Base-by-base conservation (phyloP, 1,140 invertebrate species). In the Armadillidium nasatum region DNA sequence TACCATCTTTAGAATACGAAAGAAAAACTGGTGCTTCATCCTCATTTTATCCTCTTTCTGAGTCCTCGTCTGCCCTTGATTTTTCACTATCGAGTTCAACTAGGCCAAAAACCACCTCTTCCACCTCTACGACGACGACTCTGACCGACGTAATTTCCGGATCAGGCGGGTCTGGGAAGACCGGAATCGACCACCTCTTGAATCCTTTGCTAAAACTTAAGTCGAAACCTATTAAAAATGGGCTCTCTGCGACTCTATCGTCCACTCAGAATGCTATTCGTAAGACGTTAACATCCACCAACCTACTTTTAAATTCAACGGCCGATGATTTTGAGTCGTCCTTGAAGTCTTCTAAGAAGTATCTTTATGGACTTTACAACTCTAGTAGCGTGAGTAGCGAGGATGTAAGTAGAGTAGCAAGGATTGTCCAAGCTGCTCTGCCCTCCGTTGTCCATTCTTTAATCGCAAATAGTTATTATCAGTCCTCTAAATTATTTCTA, bases 371-470 rank as follows among this genome's bases (percentile, higher is more conserved):
- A 60, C 76, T 78, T 76, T 78, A 74, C 73, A 75, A 76, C 60
- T 71, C 77, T 44, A 78, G 79, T 78, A 80, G 77, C 75, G 79
- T 80, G 79, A 80, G 77, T 80, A 80, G 79, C 73, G 76, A 67
- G 44, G 77, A 69, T 70, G 77, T 75, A 75, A 74, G 73, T 76
- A 70, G 75, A 66, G 69, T 33, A 73, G 74, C 71, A 7, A 60
- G 78, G 60, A 43, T 67, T 22, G 66, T 54, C 23, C 66, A 50
- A 69, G 60, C 71, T 68, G 60, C 74, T 50, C 71, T 79, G 44
- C 74, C 33, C 4, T 19, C 19, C 70, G 15, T 66, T 66, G 54
- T 44, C 6, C 9, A 23, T 43, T 19, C 73, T 22, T 15, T 43
- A 74, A 67, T 7, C 72, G 44, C 44, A 73, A 19, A 44, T 13